A percentile compares a stretch with the other conserved stretches of the same genome.
These are phyloP conservation scores for Laspeyria flexula DNA, from an alignment of 2,888 invertebrate genomes.

Conservation along the genomic window DNA sequence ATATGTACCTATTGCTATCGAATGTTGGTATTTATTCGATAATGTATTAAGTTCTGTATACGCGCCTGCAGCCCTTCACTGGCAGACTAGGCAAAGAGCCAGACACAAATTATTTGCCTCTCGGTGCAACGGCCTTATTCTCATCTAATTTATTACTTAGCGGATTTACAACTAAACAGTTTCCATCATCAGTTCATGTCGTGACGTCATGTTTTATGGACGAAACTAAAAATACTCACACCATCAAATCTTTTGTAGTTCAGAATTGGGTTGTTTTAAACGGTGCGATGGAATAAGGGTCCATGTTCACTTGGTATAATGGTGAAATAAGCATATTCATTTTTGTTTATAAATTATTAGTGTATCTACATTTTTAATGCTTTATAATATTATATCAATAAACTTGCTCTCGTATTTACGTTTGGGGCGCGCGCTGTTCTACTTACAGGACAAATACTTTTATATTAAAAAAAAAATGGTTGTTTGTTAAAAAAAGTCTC, in stretches of 20 bases:
- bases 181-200: slow-evolving; percentile 9
- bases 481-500: too few species aligned
- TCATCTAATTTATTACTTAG: slow-evolving; percentile 2
- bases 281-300: slow-evolving; percentile 5
- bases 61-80: neutral
- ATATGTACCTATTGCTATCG: too few species aligned
- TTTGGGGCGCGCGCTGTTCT: too few species aligned
- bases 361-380: too few species aligned
- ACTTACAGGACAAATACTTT: too few species aligned
- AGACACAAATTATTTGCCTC: slow-evolving; percentile 1
- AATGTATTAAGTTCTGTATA: too few species aligned
- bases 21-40: too few species aligned
- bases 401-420: too few species aligned
- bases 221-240: slow-evolving; percentile 33
- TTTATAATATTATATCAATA: too few species aligned
- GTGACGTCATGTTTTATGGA: slow-evolving; percentile 31
- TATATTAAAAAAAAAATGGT: too few species aligned
- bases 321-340: too few species aligned
- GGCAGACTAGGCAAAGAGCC: neutral
- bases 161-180: slow-evolving; percentile 7
- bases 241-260: slow-evolving; percentile 27
- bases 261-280: slow-evolving; percentile 31
- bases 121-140: slow-evolving; percentile 2
- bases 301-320: neutral
- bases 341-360: too few species aligned